Percentiles rank a stretch among this genome's conserved stretches.
These are phyloP conservation scores for Elephas maximus DNA, from an alignment of 2,113 vertebrate genomes.

Conservation along the genomic window DNA sequence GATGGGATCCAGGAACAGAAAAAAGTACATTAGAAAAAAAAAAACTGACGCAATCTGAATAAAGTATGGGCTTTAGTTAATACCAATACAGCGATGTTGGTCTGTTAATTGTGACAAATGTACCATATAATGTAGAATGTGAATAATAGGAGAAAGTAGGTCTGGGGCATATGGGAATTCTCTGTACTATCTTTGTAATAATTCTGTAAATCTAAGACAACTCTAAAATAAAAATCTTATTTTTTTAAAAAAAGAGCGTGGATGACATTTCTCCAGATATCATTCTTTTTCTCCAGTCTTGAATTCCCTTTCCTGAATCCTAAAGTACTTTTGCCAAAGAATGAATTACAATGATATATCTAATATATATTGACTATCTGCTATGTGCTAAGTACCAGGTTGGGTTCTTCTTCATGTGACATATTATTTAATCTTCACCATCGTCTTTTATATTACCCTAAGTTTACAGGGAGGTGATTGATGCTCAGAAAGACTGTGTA, in stretches of 20 bases:
- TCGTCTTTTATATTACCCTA: background rate
- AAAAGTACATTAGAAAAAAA: background rate
- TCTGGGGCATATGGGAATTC: background rate
- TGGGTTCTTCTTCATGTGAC: background rate
- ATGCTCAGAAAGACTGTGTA: background rate
- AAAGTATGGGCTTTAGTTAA: background rate
- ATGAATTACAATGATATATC: background rate
- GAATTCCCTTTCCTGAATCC: background rate
- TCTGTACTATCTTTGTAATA: constrained; percentile 19
- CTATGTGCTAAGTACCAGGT: background rate
- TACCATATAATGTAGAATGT: background rate
- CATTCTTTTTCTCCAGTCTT: background rate
- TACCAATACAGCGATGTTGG: background rate
- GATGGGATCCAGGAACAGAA: background rate
- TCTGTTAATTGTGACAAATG: no score
- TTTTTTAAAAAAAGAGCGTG: background rate
- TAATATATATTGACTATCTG: background rate
- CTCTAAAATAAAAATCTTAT: background rate
- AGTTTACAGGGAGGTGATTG: background rate
- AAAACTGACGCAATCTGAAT: background rate
- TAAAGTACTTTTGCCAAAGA: background rate
- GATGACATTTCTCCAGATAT: background rate
- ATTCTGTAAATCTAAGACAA: background rate
- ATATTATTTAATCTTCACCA: constrained; percentile 2
- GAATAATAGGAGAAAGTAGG: background rate